Base-by-base conservation (phyloP, 2,113 vertebrate genomes). In the Tyrannus savana region DNA sequence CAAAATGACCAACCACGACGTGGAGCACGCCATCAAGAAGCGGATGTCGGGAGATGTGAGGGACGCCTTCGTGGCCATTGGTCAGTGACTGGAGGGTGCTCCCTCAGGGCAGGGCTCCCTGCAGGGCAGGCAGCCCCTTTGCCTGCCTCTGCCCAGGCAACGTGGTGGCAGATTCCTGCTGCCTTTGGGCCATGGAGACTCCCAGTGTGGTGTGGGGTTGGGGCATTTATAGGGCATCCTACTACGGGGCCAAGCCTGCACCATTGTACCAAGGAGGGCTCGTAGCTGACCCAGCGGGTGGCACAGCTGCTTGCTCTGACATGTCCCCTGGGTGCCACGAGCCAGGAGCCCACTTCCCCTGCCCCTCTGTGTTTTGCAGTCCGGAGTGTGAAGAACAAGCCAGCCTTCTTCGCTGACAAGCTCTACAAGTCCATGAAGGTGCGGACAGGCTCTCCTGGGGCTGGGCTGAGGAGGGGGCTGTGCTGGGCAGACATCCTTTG, bases 341-440 rank as follows among this genome's bases (percentile, higher is more conserved):
- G 59, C n/a, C 8, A 4, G 1, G 7, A 84, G 14, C 69, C 25
- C 71, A 78, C 14, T 21, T 49, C 23, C 10, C 42, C 33, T 95
- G 56, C 85, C 46, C 25, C 25, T 90, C 35, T 90, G n/a, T 92
- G 80, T 91, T 56, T 87, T 97, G 67, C 96, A 99, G 99, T 99
- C 42, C 97, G 98, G 53, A 99, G 99, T 58, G 98, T 99, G 83
- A 99, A 99, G 98, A 99, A 99, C 97, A 99, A 99, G 97, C 98
- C 99, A 0, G 98, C 98, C 37, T 99, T 99, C 97, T 99, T 99
- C 27, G 99, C 99, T 19, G 99, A 99, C 96, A 99, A 99, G 44
- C 98, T 99, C 82, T 99, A 99, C 98, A 99, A 99, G 97, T 99
- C 99, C 95, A 99, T 99, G 99, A 99, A 99, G 99, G 99, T 99